Evolutionary conservation across 2,113 vertebrate species (phyloP), one percentile per base, ranked within the genome.

Genomic region (Psophia crepitans): DNA sequence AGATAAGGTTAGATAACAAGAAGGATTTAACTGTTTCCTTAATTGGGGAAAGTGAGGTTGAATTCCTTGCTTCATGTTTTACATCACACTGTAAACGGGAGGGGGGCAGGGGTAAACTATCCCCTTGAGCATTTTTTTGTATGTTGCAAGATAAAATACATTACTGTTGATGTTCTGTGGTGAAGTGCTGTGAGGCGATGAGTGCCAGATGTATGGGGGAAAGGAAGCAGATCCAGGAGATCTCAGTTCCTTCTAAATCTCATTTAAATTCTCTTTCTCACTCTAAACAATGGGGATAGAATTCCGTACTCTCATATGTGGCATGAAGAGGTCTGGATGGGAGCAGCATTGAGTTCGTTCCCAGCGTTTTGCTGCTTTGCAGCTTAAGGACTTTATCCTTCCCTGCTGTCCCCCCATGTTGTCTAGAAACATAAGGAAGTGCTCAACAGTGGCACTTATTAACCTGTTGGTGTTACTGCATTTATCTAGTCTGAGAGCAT

Each of bases 1-100:
- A 74, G 99, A 99, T 98, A 99, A 99, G 99, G 99, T 99, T 94
- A 94, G 97, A 74, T 39, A 83, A 87, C 58, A 57, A 60, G 51
- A 18, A 86, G 37, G 24, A n/a, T 64, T 84, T 60, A 60, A 84
- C 15, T 44, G 10, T 65, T 93, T 84, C 44, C 18, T 74, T 54
- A 58, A 70, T 30, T 79, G 44, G 61, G 73, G n/a, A 64, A 74
- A 19, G 56, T 27, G 44, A 68, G 23, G 37, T 5, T 30, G 27
- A 53, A 74, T 78, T 90, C 61, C 17, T 58, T 79, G 78, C 35
- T 68, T 68, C 4, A 5, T 82, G 33, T 66, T 48, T 89, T 63
- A 57, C 19, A 33, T 82, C 5, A 7, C 33, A 19, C 27, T 53
- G 44, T 75, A 65, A 64, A 64, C 0, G 3, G 16, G 44, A 18